Evolutionary conservation across 2,113 vertebrate species (phyloP), one percentile per base, ranked within the genome.

Genomic region (Zosterops pallidus): DNA sequence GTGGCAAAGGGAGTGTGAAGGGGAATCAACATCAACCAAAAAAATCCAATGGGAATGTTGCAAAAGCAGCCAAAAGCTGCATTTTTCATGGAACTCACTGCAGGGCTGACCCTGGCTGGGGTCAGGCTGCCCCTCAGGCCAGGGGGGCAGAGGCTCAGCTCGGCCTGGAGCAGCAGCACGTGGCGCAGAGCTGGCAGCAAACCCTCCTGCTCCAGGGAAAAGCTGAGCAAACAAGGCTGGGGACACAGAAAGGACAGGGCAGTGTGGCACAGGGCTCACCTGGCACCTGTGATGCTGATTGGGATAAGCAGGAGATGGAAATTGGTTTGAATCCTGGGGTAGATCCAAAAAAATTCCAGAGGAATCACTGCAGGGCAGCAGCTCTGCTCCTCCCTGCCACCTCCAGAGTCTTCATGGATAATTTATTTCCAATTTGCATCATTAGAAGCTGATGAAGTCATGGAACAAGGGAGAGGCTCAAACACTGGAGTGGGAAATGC

Each of bases 141-240:
- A 60, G 88, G 81, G 85, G 2, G 24, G 78, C 69, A 49, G 12
- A 2, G 44, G 2, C 64, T 5, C 17, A 2, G 62, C 31, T 9
- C 68, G 65, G 77, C 49, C 49, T 50, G 49, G 25, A 12, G 68
- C 20, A 69, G 86, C 85, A 26, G 6, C 86, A 20, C 12, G 11
- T 4, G 87, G 92, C 33, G 62, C 65, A 59, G 4, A 59, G 71
- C 64, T 87, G 92, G 89, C 89, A 91, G 49, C 33, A 46, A 20
- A 10, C 7, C 12, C 52, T 3, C 3, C 46, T 21, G 52, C 7
- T 57, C 24, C 9, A 0, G 35, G 6, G 3, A 5, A n/a, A n/a
- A 76, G 55, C 64, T 56, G 70, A 67, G 76, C 41, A 95, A 96
- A 96, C 91, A 92, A 19, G 56, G 83, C 33, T 14, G 90, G 89